phyloP scores from a whole-genome alignment of 2,888 invertebrate genomes.

The Tridacna crocea region DNA sequence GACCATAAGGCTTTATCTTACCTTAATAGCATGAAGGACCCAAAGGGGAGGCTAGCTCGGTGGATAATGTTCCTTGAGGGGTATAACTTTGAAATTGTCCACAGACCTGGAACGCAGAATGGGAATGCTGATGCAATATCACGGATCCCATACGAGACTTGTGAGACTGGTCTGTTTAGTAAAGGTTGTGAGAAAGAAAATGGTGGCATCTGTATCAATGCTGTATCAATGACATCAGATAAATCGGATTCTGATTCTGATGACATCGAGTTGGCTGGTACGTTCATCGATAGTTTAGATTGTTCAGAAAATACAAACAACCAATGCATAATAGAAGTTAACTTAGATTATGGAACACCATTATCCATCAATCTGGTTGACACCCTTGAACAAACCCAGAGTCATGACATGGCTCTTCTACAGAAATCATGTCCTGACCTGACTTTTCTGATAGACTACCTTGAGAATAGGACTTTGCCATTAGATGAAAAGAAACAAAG shows the following conservation, averaged over 20 bases:
- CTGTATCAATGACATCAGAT: background rate
- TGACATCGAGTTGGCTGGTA: background rate
- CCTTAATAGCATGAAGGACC: conserved; percentile 43
- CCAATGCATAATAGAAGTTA: background rate
- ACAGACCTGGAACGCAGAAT: conserved; percentile 44
- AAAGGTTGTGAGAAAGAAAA: background rate
- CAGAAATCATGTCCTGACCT: conserved; percentile 27
- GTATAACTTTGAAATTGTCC: conserved; percentile 42
- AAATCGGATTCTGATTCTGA: background rate
- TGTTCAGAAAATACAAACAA: background rate
- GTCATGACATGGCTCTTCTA: conserved; percentile 22
- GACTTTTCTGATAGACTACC: conserved; percentile 16
- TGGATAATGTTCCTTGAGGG: conserved; percentile 45
- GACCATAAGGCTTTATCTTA: conserved; percentile 61
- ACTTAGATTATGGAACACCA: conserved; percentile 15
- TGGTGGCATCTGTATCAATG: background rate
- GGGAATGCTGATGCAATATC: conserved; percentile 49
- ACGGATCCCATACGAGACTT: conserved; percentile 37
- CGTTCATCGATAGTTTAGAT: background rate
- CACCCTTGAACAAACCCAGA: background rate
- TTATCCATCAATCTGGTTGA: background rate
- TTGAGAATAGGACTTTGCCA: conserved; percentile 15
- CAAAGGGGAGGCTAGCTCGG: conserved; percentile 43
- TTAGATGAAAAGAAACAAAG: background rate
- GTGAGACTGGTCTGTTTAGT: background rate